These are phyloP conservation scores for Sebastes baramenuke DNA, from an alignment of 2,797 vertebrate genomes.

Conservation along the genomic window DNA sequence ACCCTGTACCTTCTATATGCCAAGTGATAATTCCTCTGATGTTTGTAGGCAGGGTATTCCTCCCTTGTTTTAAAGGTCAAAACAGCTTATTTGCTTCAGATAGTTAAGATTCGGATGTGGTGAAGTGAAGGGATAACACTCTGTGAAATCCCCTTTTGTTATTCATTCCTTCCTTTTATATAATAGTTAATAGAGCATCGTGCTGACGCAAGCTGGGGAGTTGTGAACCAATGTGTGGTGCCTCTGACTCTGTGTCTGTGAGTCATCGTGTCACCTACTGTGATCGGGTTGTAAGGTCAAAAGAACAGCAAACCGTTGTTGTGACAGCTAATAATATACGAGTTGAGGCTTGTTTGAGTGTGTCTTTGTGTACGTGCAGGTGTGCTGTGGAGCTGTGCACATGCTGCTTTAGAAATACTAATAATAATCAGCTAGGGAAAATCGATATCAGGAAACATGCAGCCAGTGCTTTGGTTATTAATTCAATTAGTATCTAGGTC, in stretches of 20 bases:
- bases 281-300: conserved; percentile 62
- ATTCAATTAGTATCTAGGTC: neutral
- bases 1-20: no score
- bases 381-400: neutral
- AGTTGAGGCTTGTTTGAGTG: conserved; percentile 28
- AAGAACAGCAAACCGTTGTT: conserved; percentile 66
- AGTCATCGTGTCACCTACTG: conserved; percentile 69
- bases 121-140: neutral
- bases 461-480: neutral
- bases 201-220: conserved; percentile 57
- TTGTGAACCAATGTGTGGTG: conserved; percentile 58
- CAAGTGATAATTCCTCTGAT: no score
- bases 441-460: neutral
- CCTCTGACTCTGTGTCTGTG: conserved; percentile 53
- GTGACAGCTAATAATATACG: conserved; percentile 56
- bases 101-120: neutral
- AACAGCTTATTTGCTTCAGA: neutral
- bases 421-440: neutral
- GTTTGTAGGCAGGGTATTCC: no score
- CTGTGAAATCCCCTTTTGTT: conserved; percentile 24
- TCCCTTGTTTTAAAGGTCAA: no score
- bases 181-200: conserved; percentile 41
- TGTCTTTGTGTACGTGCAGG: neutral
- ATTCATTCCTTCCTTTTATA: conserved; percentile 46
- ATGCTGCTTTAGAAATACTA: conserved; percentile 8